Base-by-base conservation (phyloP, 2,888 invertebrate species). In the Galerucella calmariensis region DNA sequence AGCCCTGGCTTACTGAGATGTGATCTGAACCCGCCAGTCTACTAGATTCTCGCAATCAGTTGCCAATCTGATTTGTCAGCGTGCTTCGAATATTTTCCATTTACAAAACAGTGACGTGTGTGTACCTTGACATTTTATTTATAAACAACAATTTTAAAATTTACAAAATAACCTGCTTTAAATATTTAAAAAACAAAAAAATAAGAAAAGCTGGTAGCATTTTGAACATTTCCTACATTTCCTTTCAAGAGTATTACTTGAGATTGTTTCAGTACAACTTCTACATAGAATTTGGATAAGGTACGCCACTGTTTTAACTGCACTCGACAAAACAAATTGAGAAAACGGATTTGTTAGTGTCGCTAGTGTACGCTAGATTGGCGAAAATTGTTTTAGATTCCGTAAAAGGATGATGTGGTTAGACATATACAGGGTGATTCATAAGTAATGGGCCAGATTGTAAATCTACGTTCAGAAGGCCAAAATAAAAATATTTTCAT, bases 291-390 rank as follows among this genome's bases (percentile, higher is more conserved):
- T n/a, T n/a, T n/a, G n/a, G n/a, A n/a, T n/a, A n/a, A n/a, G 2
- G 41, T 24, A 72, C 76, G 70, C 59, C 59, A n/a, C 70, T 76
- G 75, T 53, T 6, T 5, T 67, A 35, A n/a, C 73, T 61, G 71
- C 80, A 81, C 81, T 83, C 82, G 80, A 80, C 80, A 83, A 83
- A 84, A 81, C 82, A 83, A 83, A 83, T 84, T 81, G 82, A 82
- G 83, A 82, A 84, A 85, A 83, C 83, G 83, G 83, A 85, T 85
- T 85, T 85, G 83, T 84, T 83, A 83, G 83, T 83, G 82, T 83
- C 83, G 83, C 82, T 83, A 81, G 76, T 79, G 79, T 80, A 79
- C 76, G 81, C 77, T 80, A 77, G 79, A 82, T 80, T 82, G 79
- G 77, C 78, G 79, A 75, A 79, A 83, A 84, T 83, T 82, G 78